Evolutionary conservation across 92 coral and sea anemone species (phyloP).

Genomic region (Porites evermanni): DNA sequence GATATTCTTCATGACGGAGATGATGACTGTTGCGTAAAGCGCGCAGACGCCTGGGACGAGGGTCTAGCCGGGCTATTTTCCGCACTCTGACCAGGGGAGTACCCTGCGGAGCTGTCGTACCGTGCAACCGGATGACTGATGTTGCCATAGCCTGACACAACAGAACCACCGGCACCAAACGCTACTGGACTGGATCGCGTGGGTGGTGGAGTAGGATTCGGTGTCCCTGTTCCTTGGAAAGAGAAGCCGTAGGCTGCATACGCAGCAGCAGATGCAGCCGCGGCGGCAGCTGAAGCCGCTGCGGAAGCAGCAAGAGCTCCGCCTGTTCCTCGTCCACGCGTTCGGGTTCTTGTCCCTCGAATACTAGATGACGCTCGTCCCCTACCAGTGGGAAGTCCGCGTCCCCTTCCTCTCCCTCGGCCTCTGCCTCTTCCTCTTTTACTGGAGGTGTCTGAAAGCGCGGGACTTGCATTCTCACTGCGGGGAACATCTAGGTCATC

Average conservation of each 20-base stretch:
- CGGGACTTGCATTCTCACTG: slow-evolving; percentile 85
- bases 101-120: slow-evolving; percentile 64
- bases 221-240: slow-evolving; percentile 86
- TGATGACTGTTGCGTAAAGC: slow-evolving; percentile 38
- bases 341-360: slow-evolving; percentile 92
- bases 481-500: slow-evolving; percentile 80
- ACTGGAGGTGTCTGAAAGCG: slow-evolving; percentile 48
- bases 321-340: slow-evolving; percentile 94
- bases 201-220: slow-evolving; percentile 91
- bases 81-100: slow-evolving; percentile 46
- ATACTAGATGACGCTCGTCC: slow-evolving; percentile 85
- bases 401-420: slow-evolving; percentile 89
- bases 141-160: slow-evolving; percentile 58
- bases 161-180: slow-evolving; percentile 85
- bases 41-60: slow-evolving; percentile 31
- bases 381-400: slow-evolving; percentile 66
- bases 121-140: slow-evolving; percentile 87
- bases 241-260: slow-evolving; percentile 98
- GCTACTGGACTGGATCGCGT: slow-evolving; percentile 97
- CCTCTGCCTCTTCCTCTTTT: slow-evolving; percentile 91
- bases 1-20: slow-evolving; percentile 11
- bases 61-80: slow-evolving; percentile 54
- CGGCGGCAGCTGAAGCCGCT: slow-evolving; percentile 99
- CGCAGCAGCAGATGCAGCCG: slow-evolving; percentile 99
- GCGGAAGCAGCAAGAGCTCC: slow-evolving; percentile 99